Evolutionary conservation across 2,113 vertebrate species (phyloP).

Genomic region (Melanerpes formicivorus): DNA sequence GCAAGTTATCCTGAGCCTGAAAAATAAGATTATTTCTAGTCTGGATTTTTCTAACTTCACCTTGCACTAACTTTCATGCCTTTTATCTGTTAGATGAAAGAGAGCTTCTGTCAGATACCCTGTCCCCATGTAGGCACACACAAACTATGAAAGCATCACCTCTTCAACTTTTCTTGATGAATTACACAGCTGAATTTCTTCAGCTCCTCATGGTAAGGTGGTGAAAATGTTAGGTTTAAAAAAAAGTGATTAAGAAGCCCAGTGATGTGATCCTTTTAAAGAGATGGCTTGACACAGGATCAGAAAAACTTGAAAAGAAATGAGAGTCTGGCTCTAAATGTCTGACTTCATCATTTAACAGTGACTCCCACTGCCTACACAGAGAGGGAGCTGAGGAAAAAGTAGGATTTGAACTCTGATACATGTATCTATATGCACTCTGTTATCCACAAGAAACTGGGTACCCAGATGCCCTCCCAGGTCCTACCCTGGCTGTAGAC

Average conservation of each 20-base stretch:
- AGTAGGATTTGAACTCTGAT: neutral
- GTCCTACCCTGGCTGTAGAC: neutral
- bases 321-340: neutral
- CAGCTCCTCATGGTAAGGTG: neutral
- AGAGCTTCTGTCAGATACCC: neutral
- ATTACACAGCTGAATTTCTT: neutral
- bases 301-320: neutral
- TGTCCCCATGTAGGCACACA: neutral
- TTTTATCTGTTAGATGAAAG: slow-evolving; percentile 43
- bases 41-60: neutral
- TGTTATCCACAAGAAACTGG: accelerated
- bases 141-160: neutral
- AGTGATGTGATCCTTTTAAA: neutral
- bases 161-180: neutral
- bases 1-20: neutral
- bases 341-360: neutral
- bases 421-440: neutral
- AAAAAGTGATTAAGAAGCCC: neutral
- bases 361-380: neutral
- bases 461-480: neutral
- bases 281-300: neutral
- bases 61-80: neutral
- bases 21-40: neutral
- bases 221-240: neutral
- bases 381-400: neutral